Conservation (phyloP, 2,888 invertebrate species). For the Acronicta alni region DNA sequence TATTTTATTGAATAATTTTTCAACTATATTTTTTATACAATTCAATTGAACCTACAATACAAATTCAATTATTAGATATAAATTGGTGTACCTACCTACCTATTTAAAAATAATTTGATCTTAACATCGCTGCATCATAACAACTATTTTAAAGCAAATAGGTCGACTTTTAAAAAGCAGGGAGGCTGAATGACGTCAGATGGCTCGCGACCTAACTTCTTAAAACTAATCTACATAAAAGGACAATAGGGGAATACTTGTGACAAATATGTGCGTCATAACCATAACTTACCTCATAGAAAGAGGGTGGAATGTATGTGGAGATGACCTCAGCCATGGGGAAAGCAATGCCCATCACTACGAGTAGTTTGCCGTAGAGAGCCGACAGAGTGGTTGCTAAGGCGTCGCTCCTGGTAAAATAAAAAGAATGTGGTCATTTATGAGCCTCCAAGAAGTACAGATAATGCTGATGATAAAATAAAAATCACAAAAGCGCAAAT, state of each 20-base stretch:
- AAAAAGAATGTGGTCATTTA: too few relatives aligned
- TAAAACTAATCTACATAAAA: conserved; percentile 23
- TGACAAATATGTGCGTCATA: conserved; percentile 22
- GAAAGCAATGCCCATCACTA: conserved; percentile 98
- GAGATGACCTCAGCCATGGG: conserved; percentile 99
- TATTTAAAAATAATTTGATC: too few relatives aligned
- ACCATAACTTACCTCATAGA: conserved; percentile 93
- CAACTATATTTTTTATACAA: too few relatives aligned
- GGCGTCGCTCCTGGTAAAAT: conserved; percentile 92
- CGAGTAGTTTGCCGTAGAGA: conserved; percentile 97
- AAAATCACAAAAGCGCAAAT: too few relatives aligned
- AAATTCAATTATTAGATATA: too few relatives aligned
- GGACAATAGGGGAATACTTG: conserved; percentile 20
- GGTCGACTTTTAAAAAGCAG: not conserved
- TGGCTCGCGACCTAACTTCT: not conserved
- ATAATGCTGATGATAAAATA: too few relatives aligned
- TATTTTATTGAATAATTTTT: too few relatives aligned
- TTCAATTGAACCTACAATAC: too few relatives aligned
- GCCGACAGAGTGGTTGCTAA: conserved; percentile 97
- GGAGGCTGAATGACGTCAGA: conserved; percentile 13
- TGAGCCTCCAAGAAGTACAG: too few relatives aligned
- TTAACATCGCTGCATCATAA: too few relatives aligned
- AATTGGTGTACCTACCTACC: too few relatives aligned
- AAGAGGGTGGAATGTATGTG: conserved; percentile 97
- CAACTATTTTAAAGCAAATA: not conserved